Evolutionary conservation across 2,113 vertebrate genomes (phyloP).

Genomic region (Pelobates fuscus): DNA sequence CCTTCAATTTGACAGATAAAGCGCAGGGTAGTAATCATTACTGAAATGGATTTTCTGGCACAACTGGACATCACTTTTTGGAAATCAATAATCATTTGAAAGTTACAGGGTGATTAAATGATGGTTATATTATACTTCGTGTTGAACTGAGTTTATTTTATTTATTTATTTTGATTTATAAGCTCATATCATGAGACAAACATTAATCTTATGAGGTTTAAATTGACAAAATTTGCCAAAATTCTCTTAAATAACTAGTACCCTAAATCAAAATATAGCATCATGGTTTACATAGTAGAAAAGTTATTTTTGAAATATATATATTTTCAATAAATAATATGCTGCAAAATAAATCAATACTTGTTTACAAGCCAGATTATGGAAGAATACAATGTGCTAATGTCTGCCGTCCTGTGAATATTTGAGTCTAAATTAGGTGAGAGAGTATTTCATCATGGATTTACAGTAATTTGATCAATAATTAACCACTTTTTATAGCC

Average conservation of each 20-base stretch:
- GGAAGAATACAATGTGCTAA: no score
- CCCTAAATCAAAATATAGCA: no score
- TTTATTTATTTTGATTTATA: slow-evolving; percentile 47
- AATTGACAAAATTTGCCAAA: neutral
- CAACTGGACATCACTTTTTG: slow-evolving; percentile 49
- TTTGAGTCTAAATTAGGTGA: no score
- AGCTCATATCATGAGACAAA: slow-evolving; percentile 17
- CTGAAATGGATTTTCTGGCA: slow-evolving; percentile 52
- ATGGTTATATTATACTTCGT: slow-evolving; percentile 36
- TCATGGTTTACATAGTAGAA: no score
- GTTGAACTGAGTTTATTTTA: slow-evolving; percentile 38
- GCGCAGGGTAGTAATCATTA: slow-evolving; percentile 50
- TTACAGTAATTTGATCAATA: no score
- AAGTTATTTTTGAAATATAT: no score
- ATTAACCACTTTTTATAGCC: no score
- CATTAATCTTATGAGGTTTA: neutral
- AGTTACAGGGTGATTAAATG: slow-evolving; percentile 51
- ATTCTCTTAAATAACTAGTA: neutral
- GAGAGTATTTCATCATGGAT: no score
- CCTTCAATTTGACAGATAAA: slow-evolving; percentile 53
- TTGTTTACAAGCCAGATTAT: no score
- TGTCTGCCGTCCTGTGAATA: no score
- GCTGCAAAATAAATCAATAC: no score
- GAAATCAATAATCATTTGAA: slow-evolving; percentile 52
- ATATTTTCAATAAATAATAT: no score